Percentiles rank a stretch among this genome's conserved stretches.
These are phyloP conservation scores for Apocheima hispidaria DNA, from an alignment of 2,888 invertebrate genomes.

Conservation along the genomic window DNA sequence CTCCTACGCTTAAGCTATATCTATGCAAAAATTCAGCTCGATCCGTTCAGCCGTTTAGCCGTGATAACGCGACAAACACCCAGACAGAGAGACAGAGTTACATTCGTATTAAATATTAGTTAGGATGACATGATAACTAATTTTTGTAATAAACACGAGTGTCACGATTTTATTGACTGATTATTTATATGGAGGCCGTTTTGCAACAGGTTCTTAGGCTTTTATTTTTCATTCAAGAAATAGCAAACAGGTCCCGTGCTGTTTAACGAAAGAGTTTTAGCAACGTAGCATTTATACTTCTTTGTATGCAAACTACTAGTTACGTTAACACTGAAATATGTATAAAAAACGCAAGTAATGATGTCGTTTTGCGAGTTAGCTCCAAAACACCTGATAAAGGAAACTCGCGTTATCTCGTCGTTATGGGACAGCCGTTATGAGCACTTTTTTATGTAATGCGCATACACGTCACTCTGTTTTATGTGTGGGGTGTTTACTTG, in stretches of 20 bases:
- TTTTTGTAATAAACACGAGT: too few species aligned
- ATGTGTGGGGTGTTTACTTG: conserved; percentile 13
- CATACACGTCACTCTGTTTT: conserved; percentile 26
- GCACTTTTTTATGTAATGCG: conserved; percentile 28
- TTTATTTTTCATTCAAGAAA: conserved; percentile 29
- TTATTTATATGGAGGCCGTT: conserved; percentile 6
- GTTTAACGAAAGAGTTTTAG: conserved; percentile 9
- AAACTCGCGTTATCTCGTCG: conserved; percentile 31
- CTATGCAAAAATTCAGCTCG: too few species aligned
- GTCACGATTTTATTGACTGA: conserved; percentile 1
- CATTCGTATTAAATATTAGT: too few species aligned
- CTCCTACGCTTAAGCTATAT: too few species aligned
- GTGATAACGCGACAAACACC: too few species aligned
- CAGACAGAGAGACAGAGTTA: too few species aligned
- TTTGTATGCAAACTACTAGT: too few species aligned
- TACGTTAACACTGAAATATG: too few species aligned
- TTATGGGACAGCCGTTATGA: conserved; percentile 15
- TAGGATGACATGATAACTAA: too few species aligned
- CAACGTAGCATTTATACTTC: too few species aligned
- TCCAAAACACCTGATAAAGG: conserved; percentile 20
- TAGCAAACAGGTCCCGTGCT: conserved; percentile 17
- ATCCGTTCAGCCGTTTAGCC: too few species aligned
- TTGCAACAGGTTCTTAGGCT: conserved; percentile 27
- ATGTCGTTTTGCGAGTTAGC: neutral
- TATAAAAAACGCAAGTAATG: neutral